Percentiles rank a stretch among this genome's conserved stretches.
These are phyloP conservation scores for Belonocnema kinseyi DNA, from an alignment of 1,140 invertebrate species.

Conservation along the genomic window DNA sequence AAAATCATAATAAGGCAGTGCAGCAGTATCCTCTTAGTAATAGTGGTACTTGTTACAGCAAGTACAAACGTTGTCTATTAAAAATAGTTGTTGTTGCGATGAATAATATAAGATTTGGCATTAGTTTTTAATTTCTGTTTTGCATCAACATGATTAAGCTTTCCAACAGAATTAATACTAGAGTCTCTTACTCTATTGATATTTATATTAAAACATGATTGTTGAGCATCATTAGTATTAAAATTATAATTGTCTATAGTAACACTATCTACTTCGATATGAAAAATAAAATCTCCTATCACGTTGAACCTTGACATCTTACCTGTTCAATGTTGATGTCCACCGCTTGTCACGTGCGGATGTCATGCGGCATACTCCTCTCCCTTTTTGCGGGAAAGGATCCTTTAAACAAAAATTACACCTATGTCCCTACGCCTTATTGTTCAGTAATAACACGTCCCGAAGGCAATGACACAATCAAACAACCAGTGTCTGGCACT, in stretches of 20 bases:
- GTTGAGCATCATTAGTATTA: not conserved
- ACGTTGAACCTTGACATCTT: not conserved
- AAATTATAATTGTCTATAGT: not conserved
- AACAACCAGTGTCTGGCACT: not conserved
- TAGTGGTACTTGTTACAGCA: too few species aligned
- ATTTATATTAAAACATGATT: too few species aligned
- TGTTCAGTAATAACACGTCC: not conserved
- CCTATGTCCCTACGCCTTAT: not conserved
- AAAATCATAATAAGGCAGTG: too few species aligned
- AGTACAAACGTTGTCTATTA: too few species aligned
- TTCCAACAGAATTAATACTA: too few species aligned
- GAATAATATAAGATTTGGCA: too few species aligned
- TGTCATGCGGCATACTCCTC: constrained; percentile 9
- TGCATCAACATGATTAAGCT: too few species aligned
- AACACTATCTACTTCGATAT: not conserved
- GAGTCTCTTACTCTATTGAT: too few species aligned
- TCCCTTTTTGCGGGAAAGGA: not conserved
- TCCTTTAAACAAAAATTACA: not conserved
- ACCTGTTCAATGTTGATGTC: constrained; percentile 29
- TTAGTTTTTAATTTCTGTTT: too few species aligned
- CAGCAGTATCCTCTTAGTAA: too few species aligned
- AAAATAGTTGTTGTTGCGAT: too few species aligned
- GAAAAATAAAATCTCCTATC: not conserved
- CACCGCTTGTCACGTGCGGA: constrained; percentile 24
- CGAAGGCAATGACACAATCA: not conserved